A percentile compares a stretch with the other conserved stretches of the same genome.
phyloP scores from a whole-genome alignment of 2,888 invertebrate genomes.

The Xylota sylvarum region DNA sequence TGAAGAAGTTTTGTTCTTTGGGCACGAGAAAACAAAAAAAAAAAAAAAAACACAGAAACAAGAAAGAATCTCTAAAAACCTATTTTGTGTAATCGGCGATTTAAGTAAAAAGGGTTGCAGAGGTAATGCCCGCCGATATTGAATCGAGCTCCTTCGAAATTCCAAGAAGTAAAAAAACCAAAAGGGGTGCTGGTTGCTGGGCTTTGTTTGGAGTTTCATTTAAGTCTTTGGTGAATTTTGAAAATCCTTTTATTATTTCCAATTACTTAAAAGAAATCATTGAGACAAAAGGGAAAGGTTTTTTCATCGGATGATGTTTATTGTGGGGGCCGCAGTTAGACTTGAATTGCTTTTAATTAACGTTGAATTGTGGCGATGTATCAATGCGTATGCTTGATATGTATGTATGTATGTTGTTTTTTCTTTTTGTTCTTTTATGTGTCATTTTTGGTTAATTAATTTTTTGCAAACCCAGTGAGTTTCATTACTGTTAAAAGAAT shows the following conservation, averaged over 20 bases:
- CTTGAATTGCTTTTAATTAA: slow-evolving; percentile 49
- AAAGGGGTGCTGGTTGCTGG: slow-evolving; percentile 45
- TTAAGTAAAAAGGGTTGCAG: slow-evolving; percentile 65
- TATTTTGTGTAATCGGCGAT: slow-evolving; percentile 67
- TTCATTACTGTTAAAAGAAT: too few relatives aligned
- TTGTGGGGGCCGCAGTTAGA: slow-evolving; percentile 30
- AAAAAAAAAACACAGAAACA: slow-evolving; percentile 30
- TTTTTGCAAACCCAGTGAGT: not conserved
- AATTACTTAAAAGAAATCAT: slow-evolving; percentile 74
- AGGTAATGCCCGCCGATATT: slow-evolving; percentile 68
- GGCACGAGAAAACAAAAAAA: not conserved
- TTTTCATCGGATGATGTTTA: slow-evolving; percentile 50
- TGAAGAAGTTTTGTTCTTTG: slow-evolving; percentile 64
- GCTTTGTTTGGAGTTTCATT: slow-evolving; percentile 68
- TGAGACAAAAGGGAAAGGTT: slow-evolving; percentile 56
- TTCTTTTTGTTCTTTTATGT: not conserved
- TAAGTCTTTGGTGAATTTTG: slow-evolving; percentile 61
- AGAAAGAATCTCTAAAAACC: slow-evolving; percentile 64
- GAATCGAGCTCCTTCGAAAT: slow-evolving; percentile 56
- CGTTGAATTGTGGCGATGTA: slow-evolving; percentile 32
- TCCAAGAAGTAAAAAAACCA: slow-evolving; percentile 29
- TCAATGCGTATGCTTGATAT: slow-evolving; percentile 13
- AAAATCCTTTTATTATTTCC: slow-evolving; percentile 72
- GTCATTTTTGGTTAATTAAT: slow-evolving; percentile 4
- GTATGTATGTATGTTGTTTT: not conserved